A percentile compares a stretch with the other conserved stretches of the same genome.
phyloP scores from a whole-genome alignment of 2,797 vertebrate genomes.

The Microctenopoma lineatum region DNA sequence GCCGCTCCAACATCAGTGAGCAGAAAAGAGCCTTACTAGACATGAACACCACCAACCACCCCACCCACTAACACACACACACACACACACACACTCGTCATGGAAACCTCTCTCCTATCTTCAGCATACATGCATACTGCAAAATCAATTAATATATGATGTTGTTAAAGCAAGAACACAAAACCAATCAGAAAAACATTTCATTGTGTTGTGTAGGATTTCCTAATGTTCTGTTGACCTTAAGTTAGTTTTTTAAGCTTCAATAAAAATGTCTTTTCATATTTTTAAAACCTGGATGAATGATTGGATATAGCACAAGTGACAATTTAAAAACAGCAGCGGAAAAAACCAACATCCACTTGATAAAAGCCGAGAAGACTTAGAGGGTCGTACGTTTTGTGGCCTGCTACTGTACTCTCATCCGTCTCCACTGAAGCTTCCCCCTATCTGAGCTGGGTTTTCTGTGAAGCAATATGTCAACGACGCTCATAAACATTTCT shows the following conservation, averaged over 20 bases:
- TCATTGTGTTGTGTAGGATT: background rate
- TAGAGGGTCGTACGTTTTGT: conserved; percentile 21
- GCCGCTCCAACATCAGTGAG: conserved; percentile 59
- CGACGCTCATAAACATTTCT: conserved; percentile 65
- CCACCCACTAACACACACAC: background rate
- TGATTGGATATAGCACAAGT: background rate
- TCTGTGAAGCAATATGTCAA: conserved; percentile 56
- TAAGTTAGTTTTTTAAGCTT: conserved; percentile 1
- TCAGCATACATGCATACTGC: background rate
- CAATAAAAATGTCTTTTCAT: conserved; percentile 5
- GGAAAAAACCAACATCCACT: conserved; percentile 6
- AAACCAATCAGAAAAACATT: background rate
- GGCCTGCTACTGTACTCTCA: conserved; percentile 24
- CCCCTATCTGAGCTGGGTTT: conserved; percentile 48
- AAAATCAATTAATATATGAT: background rate
- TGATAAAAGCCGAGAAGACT: conserved; percentile 6
- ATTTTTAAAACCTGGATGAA: conserved; percentile 4
- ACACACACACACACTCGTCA: background rate
- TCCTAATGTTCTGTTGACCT: background rate
- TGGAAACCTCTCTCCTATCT: background rate
- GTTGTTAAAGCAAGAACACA: background rate
- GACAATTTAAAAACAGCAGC: conserved; percentile 9
- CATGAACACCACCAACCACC: background rate
- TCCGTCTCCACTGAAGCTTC: conserved; percentile 44
- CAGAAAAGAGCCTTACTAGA: conserved; percentile 19